These are phyloP conservation scores for Microtus montanus DNA, from an alignment of 2,113 vertebrate species.

Conservation along the genomic window DNA sequence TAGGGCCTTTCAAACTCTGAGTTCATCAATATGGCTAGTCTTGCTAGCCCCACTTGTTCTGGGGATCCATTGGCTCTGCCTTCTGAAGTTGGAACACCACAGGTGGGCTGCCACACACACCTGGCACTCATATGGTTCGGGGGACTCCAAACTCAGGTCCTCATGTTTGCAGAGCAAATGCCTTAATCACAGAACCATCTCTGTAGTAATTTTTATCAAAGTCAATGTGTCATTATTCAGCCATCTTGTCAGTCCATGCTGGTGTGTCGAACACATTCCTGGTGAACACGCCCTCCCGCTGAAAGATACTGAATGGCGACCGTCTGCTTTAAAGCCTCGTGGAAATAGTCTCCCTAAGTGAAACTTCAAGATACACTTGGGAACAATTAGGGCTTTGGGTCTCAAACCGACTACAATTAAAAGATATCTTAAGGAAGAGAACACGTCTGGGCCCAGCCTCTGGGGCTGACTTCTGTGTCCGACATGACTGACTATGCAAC, in stretches of 20 bases:
- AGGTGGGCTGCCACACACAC: not conserved
- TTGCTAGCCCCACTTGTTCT: not conserved
- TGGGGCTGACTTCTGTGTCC: rapidly evolving
- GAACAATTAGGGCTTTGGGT: not conserved
- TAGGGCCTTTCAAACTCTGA: not conserved
- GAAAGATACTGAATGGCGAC: rapidly evolving
- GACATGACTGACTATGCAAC: not conserved
- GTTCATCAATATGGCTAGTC: not conserved
- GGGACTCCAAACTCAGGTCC: not conserved
- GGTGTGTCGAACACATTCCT: not conserved
- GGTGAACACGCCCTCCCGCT: rapidly evolving
- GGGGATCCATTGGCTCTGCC: not conserved
- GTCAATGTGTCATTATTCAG: rapidly evolving
- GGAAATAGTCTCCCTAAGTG: not conserved
- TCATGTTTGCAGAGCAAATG: not conserved
- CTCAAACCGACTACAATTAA: slow-evolving; percentile 28
- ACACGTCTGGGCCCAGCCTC: not conserved
- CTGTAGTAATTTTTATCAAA: not conserved
- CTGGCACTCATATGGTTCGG: too few species aligned
- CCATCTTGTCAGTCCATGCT: not conserved
- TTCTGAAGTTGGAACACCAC: not conserved
- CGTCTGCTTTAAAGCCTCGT: not conserved
- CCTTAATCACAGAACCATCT: not conserved
- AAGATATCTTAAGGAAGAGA: not conserved
- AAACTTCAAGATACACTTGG: not conserved